Base-by-base conservation (phyloP, 1,140 invertebrate species). In the Nebria ingens region DNA sequence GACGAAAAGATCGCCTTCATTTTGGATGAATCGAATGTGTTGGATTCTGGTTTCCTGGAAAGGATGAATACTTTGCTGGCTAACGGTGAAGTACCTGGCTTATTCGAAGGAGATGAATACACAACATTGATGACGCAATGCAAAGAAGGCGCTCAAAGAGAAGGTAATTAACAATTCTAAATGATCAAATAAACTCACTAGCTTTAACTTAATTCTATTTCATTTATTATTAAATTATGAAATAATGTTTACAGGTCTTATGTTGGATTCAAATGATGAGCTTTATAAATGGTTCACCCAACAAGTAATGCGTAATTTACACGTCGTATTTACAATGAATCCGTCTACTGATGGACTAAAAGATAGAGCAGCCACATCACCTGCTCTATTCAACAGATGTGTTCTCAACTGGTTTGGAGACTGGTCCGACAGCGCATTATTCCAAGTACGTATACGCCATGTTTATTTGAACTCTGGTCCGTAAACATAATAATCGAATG, bases 241-340 rank as follows among this genome's bases (percentile, higher is more conserved):
- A 21, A 21, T 61, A 19, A 29, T 17, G 40, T 49, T 62, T 60
- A 11, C 29, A 67, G 65, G 97, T 6, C 73, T 98, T 0, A 99
- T 99, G 96, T 73, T 99, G 9, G 97, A 99, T 72, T 97, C 94
- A 0, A 91, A 89, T 57, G 97, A 99, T 71, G 97, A 99, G 72
- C 74, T 99, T 1, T 99, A 99, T 72, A 98, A 98, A 76, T 88
- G 86, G 86, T 99, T 98, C 70, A 99, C 97, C 0, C 87, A 91
- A 58, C 87, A 98, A 82, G 95, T 99, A 19, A 99, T 99, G 91
- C 86, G 89, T 59, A 99, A 99, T 75, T 78, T 99, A 2, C 97
- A 99, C 71, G 97, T 99, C 20, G 97, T 99, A 9, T 99, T 99
- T 70, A 99, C 97, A 0, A 99, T 99, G 97, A 99, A 99, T 77